Base-by-base conservation (phyloP, 1,140 invertebrate genomes). In the Aradophagus sp. region DNA sequence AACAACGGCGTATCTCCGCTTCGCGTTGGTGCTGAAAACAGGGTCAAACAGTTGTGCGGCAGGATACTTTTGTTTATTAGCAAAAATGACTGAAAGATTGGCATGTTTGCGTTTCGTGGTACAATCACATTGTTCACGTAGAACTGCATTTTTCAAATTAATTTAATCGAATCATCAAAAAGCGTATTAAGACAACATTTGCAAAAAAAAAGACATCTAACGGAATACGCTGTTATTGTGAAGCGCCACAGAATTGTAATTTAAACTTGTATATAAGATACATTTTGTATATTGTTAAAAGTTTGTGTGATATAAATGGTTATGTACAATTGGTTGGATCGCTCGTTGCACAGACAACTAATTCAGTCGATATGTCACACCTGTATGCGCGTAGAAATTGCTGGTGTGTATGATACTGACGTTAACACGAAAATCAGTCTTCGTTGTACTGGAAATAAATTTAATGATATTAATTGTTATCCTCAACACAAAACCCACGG, bases 201-300 rank as follows among this genome's bases (percentile, higher is more conserved):
- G 20, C 20, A 23, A 23, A 23, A 23, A 23, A 23, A 23, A 23
- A 23, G 20, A 4, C 8, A 23, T 23, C 8, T 23, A 23, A 23
- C 4, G 8, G 8, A 8, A 5, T 23, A 23, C 4, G 4, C 20
- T 5, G 20, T 23, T 23, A 8, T 23, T 23, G 4, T 8, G 4
- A 23, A 23, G 8, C 20, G 8, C 4, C 4, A 8, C 20, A 23
- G 20, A 23, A 23, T 23, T 23, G 83, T 85, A 85, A 85, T 85
- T 85, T 84, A 85, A 84, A 83, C 77, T 75, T 85, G 84, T 85
- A 85, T 78, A 85, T 85, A 85, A 79, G 77, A 76, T 83, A 84
- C 82, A 84, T 86, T 86, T 86, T 86, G 84, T 86, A 86, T 85
- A 86, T 86, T 86, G 84, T 86, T 86, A 86, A 86, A 85, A 84